phyloP scores from a whole-genome alignment of 2,113 vertebrate genomes.

The Cacatua alba region DNA sequence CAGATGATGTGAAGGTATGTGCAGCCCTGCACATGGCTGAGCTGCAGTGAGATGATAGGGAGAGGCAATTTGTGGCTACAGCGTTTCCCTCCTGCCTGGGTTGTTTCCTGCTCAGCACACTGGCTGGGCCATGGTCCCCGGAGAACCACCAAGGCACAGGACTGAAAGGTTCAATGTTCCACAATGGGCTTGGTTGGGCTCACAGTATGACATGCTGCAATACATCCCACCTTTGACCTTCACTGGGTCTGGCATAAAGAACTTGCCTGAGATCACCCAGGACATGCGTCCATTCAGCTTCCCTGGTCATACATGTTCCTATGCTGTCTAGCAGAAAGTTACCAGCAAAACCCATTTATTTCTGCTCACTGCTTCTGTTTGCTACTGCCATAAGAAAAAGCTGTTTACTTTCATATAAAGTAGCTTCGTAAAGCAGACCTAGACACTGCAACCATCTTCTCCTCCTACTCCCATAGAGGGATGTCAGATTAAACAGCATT shows the following conservation, averaged over 20 bases:
- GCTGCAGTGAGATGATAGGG: accelerated
- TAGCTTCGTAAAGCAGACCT: neutral
- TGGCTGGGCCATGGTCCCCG: accelerated
- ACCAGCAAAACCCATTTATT: neutral
- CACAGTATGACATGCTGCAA: neutral
- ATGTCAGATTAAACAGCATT: neutral
- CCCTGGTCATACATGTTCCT: neutral
- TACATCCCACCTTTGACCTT: neutral
- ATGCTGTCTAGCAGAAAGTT: neutral
- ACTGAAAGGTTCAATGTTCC: neutral
- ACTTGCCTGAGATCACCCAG: neutral
- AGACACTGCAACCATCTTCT: neutral
- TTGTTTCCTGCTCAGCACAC: neutral
- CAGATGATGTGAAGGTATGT: neutral
- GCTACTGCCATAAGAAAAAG: neutral
- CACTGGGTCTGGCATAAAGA: neutral
- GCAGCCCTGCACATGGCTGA: neutral
- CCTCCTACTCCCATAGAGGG: neutral
- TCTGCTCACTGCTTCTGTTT: neutral
- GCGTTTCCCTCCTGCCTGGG: neutral
- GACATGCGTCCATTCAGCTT: neutral
- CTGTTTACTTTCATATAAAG: neutral
- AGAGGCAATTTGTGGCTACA: neutral
- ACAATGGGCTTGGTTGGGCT: neutral
- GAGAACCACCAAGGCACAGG: neutral